Evolutionary conservation across 2,113 vertebrate species (phyloP).

Genomic region (Phalacrocorax pelagicus): DNA sequence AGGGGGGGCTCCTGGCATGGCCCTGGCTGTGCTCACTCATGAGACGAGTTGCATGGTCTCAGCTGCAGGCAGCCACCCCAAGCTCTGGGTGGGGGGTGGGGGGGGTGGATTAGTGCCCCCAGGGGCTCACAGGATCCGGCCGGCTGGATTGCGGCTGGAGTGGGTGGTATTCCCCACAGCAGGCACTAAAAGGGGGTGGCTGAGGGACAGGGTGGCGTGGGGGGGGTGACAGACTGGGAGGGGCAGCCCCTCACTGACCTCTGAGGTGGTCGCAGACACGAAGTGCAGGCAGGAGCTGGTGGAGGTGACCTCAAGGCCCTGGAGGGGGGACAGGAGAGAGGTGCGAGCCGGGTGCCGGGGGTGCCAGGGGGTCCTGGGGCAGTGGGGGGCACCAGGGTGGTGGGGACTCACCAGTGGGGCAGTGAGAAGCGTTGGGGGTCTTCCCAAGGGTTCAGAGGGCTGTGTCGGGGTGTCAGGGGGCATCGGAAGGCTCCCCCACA

Average conservation of each 20-base stretch:
- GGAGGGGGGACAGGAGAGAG: neutral
- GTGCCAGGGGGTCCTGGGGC: fast-evolving
- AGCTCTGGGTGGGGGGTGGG: fast-evolving
- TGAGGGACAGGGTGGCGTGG: neutral
- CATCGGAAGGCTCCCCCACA: neutral
- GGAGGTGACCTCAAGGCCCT: constrained; percentile 88
- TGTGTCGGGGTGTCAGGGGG: neutral
- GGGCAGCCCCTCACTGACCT: constrained; percentile 74
- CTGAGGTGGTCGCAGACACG: constrained; percentile 73
- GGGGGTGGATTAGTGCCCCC: too few relatives aligned
- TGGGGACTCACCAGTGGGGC: neutral
- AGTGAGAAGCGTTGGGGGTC: fast-evolving
- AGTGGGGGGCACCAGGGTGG: neutral
- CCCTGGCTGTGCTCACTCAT: neutral
- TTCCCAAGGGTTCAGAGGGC: neutral
- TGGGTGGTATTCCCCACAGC: fast-evolving
- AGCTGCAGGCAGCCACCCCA: neutral
- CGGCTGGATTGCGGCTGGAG: neutral
- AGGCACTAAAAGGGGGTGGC: neutral
- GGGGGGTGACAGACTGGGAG: neutral
- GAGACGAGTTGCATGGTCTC: neutral
- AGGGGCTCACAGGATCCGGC: neutral
- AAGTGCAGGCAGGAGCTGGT: constrained; percentile 87
- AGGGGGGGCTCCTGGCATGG: neutral
- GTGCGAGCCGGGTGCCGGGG: neutral